Base-by-base conservation (phyloP, 2,797 vertebrate species). In the Sebastes goodei region DNA sequence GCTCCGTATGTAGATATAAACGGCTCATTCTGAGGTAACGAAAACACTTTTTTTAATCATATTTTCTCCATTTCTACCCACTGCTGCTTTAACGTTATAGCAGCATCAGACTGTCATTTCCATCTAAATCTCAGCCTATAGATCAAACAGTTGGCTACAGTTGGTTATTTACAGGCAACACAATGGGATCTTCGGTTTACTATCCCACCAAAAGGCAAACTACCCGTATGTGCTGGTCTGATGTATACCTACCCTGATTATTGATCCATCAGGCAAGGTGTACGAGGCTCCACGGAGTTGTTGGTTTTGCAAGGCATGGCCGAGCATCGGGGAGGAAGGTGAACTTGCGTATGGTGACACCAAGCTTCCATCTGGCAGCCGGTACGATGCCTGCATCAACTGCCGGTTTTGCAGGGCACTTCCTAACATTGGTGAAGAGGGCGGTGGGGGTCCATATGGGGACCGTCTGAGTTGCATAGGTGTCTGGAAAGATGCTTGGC, bases 291-390 rank as follows among this genome's bases (percentile, higher is more conserved):
- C 89, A 46, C 89, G 84, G 8, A 96, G 20, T 73, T 95, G 94
- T 71, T 89, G 86, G 82, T 96, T 95, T 90, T 94, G 94, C 65
- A 96, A 62, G 32, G 95, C 94, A 64, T 72, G 68, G 20, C 92
- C 93, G 4, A 96, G 87, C 83, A 90, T 32, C 12, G 95, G 94
- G 38, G 94, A 93, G 8, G 88, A 84, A 33, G 52, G 86, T 30
- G 81, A 33, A 59, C 81, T 49, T 71, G 78, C 74, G 66, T 94
- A 94, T 4, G 94, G 95, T 23, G 92, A 94, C 68, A 86, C 35
- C 15, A 94, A 65, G n/a, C 90, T 80, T 76, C 93, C 89, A 11
- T 90, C 88, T 29, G 94, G 93, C 21, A 95, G 64, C 27, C 67
- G 83, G 70, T 92, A 95, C 1, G 93, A 93, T 42, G 93, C 85